Conservation (phyloP, 2,113 vertebrate species). For the Hippocampus abdominalis region DNA sequence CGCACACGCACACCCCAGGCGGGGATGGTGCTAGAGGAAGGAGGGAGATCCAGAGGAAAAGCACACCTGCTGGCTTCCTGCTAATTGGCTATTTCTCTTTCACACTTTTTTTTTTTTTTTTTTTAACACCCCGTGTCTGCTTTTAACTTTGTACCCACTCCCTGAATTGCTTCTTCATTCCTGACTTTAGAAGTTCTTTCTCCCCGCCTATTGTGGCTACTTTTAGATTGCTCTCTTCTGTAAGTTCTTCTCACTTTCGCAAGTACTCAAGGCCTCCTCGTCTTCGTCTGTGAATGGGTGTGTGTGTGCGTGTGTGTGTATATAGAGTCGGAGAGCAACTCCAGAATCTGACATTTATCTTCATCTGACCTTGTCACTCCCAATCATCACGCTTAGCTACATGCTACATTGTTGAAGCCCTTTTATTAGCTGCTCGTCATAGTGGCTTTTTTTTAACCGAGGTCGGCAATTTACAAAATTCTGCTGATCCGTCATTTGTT, state of each 20-base stretch:
- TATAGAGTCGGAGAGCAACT: constrained; percentile 24
- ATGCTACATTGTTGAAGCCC: constrained; percentile 6
- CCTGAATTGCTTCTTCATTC: constrained; percentile 27
- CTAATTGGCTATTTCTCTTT: constrained; percentile 77
- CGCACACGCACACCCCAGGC: constrained; percentile 44
- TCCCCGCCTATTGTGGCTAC: constrained; percentile 17
- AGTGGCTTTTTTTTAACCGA: not conserved
- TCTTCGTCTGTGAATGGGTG: not conserved
- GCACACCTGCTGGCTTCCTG: constrained; percentile 75
- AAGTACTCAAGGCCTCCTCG: not conserved
- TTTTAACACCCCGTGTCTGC: constrained; percentile 29
- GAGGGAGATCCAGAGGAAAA: constrained; percentile 54
- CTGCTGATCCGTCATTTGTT: no score
- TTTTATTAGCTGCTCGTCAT: constrained; percentile 7
- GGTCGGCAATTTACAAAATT: no score
- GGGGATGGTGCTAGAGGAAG: constrained; percentile 35
- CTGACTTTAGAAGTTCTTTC: constrained; percentile 17
- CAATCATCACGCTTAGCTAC: constrained; percentile 4
- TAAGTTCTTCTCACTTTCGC: constrained; percentile 2
- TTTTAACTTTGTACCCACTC: constrained; percentile 59
- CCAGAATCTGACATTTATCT: constrained; percentile 48
- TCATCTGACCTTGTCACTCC: constrained; percentile 47
- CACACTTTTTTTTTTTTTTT: constrained; percentile 32
- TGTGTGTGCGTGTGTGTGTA: not conserved
- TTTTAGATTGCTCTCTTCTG: constrained; percentile 8